Percentiles rank a stretch among this genome's conserved stretches.
These are phyloP conservation scores for Pogona vitticeps DNA, from an alignment of 2,113 vertebrate genomes.

Conservation along the genomic window DNA sequence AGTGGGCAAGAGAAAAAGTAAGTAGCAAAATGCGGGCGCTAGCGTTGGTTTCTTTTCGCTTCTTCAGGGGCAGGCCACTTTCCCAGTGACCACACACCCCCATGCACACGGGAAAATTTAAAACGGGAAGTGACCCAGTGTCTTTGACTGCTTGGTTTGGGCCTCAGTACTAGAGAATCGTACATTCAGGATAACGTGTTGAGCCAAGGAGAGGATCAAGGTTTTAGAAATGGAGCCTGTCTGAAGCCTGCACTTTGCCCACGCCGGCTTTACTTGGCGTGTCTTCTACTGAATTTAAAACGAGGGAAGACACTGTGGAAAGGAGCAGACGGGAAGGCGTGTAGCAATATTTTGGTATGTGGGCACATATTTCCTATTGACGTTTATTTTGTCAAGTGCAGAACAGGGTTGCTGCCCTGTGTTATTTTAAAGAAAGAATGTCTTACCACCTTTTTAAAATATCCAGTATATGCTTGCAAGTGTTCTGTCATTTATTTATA, in stretches of 20 bases:
- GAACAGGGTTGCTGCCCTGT: neutral
- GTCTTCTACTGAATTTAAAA: too few species aligned
- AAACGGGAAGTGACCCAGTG: too few species aligned
- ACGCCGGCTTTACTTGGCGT: neutral
- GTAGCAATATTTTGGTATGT: neutral
- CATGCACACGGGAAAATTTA: too few species aligned
- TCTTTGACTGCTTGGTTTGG: too few species aligned
- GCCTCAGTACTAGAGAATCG: too few species aligned
- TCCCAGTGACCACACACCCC: too few species aligned
- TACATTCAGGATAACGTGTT: too few species aligned
- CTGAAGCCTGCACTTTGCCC: too few species aligned
- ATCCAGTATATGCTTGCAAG: fast-evolving
- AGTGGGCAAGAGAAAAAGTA: constrained; percentile 94
- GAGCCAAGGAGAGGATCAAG: too few species aligned
- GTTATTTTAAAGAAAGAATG: constrained; percentile 5
- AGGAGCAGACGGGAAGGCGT: neutral
- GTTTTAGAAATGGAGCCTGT: too few species aligned
- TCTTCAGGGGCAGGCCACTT: too few species aligned
- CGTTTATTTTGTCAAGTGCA: neutral
- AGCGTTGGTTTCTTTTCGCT: neutral
- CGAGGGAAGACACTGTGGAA: too few species aligned
- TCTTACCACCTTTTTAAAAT: fast-evolving
- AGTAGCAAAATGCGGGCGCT: constrained; percentile 48
- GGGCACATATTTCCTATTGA: neutral
- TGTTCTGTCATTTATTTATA: neutral